Evolutionary conservation across 53 echinoderm and acorn worm genomes (phyloP).

Genomic region (Apostichopus leukothele): DNA sequence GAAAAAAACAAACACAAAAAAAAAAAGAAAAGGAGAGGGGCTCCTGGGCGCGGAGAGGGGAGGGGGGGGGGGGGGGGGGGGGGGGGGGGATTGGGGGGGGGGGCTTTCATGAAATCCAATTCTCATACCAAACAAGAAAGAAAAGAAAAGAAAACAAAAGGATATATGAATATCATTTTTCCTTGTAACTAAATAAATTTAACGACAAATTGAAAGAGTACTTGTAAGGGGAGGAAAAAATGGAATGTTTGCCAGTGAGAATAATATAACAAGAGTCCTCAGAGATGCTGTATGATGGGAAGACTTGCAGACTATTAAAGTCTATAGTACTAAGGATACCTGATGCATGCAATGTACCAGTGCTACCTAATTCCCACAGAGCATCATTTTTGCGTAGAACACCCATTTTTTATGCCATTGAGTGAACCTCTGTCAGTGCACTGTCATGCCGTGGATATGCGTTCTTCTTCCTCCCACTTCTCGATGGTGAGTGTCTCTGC

Average conservation of each 20-base stretch:
- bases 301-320: too few species aligned
- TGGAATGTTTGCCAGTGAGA: too few species aligned
- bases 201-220: too few species aligned
- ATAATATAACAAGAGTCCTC: too few species aligned
- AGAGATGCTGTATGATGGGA: too few species aligned
- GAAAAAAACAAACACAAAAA: too few species aligned
- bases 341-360: slow-evolving; percentile 9
- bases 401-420: background rate
- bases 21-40: background rate
- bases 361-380: slow-evolving; percentile 25
- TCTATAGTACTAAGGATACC: background rate
- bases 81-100: background rate
- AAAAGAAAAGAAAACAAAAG: too few species aligned
- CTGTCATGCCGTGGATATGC: slow-evolving; percentile 30
- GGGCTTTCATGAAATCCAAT: too few species aligned
- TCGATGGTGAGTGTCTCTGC: slow-evolving; percentile 22
- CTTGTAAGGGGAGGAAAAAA: too few species aligned
- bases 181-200: too few species aligned
- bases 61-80: background rate
- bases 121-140: too few species aligned
- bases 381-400: background rate
- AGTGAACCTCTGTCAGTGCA: slow-evolving; percentile 28
- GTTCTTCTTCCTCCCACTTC: background rate
- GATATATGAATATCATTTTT: too few species aligned
- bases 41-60: background rate